Evolutionary conservation across 2,113 vertebrate species (phyloP).

Genomic region (Grammomys dolichurus): DNA sequence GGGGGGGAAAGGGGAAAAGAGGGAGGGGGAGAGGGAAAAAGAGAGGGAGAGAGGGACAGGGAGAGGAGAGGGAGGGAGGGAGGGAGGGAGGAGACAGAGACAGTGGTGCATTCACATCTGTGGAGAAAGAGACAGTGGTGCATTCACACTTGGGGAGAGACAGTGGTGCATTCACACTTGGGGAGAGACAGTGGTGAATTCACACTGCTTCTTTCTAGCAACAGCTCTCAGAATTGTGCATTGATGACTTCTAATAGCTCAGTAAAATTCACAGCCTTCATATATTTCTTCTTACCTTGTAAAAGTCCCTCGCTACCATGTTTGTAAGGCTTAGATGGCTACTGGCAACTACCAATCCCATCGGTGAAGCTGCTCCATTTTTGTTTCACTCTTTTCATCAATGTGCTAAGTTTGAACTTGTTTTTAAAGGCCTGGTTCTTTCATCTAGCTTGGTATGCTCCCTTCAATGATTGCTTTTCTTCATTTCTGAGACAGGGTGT

Average conservation of each 20-base stretch:
- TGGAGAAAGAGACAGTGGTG: no score
- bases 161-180: no score
- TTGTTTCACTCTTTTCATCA: neutral
- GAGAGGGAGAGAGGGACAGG: no score
- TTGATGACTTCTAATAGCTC: conserved; percentile 30
- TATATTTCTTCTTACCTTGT: neutral
- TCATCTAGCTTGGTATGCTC: neutral
- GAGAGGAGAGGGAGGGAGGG: no score
- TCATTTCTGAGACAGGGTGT: neutral
- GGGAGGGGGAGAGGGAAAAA: no score
- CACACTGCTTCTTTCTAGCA: neutral
- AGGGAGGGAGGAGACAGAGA: no score
- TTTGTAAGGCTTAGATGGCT: neutral
- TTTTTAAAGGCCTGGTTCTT: neutral
- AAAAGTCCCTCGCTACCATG: neutral
- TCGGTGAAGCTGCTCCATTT: neutral
- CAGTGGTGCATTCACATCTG: neutral
- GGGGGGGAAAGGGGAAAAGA: neutral
- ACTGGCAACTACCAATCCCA: neutral
- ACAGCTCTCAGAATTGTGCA: neutral
- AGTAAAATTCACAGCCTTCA: conserved; percentile 5
- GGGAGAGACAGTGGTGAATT: neutral
- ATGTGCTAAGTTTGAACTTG: neutral
- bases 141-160: no score
- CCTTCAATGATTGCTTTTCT: neutral